phyloP scores from a whole-genome alignment of 1,140 invertebrate species.

The Arion vulgaris region DNA sequence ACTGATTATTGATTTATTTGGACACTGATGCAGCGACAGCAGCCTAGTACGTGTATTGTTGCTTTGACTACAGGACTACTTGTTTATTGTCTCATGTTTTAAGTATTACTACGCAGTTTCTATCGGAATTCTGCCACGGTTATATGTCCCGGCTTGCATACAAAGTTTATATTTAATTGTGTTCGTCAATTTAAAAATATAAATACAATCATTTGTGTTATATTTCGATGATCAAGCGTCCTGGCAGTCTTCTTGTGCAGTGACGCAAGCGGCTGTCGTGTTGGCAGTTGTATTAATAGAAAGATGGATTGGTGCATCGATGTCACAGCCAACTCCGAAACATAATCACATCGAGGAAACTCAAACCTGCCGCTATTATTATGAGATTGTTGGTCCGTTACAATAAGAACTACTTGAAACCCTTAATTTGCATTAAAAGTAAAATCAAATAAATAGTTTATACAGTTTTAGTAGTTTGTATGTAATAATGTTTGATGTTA shows the following conservation, averaged over 20 bases:
- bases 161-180: neutral
- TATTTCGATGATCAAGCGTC: neutral
- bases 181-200: neutral
- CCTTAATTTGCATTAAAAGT: no score
- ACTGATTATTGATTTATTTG: slow-evolving; percentile 8
- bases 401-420: no score
- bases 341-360: no score
- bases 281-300: neutral
- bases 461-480: no score
- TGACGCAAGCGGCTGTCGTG: neutral
- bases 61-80: neutral
- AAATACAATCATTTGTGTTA: neutral
- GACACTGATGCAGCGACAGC: neutral
- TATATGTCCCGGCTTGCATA: neutral
- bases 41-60: neutral
- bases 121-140: neutral
- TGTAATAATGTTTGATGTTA: no score
- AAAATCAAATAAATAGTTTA: no score
- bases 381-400: no score
- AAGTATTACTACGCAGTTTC: neutral
- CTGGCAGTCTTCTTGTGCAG: neutral
- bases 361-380: no score
- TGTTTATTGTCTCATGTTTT: neutral
- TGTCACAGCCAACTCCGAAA: neutral
- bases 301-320: neutral